Conservation (phyloP, 2,888 invertebrate genomes). For the Bedellia somnulentella region DNA sequence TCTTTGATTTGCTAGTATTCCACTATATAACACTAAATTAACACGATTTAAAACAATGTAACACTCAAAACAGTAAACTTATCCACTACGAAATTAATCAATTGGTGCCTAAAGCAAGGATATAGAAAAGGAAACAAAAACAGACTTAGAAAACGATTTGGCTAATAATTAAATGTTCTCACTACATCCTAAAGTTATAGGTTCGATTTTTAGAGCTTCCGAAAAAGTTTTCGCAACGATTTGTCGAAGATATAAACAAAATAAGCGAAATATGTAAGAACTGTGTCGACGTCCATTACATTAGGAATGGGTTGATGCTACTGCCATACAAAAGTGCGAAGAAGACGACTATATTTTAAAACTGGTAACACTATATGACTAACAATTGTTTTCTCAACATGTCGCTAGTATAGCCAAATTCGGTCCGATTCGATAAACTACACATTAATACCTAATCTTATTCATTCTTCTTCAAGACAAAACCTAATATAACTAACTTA, state of each 20-base stretch:
- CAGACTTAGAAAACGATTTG: conserved; percentile 30
- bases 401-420: too few relatives aligned
- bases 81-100: conserved; percentile 19
- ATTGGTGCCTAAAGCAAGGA: conserved; percentile 21
- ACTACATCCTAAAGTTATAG: conserved; percentile 38
- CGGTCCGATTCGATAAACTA: too few relatives aligned
- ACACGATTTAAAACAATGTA: conserved; percentile 19
- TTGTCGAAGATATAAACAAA: conserved; percentile 57
- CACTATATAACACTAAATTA: too few relatives aligned
- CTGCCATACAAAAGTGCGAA: conserved; percentile 45
- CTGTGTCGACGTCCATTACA: conserved; percentile 52
- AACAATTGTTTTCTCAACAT: too few relatives aligned
- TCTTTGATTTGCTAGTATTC: too few relatives aligned
- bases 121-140: conserved; percentile 24
- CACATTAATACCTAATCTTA: too few relatives aligned
- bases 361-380: conserved; percentile 46
- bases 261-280: conserved; percentile 37
- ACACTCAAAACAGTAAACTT: conserved; percentile 18
- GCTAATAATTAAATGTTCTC: conserved; percentile 29
- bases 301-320: conserved; percentile 45
- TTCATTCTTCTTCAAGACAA: too few relatives aligned
- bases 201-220: conserved; percentile 43
- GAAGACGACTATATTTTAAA: conserved; percentile 40
- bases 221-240: conserved; percentile 52
- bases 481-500: too few relatives aligned